phyloP scores from a whole-genome alignment of 2,113 vertebrate genomes.

The Collichthys lucidus region DNA sequence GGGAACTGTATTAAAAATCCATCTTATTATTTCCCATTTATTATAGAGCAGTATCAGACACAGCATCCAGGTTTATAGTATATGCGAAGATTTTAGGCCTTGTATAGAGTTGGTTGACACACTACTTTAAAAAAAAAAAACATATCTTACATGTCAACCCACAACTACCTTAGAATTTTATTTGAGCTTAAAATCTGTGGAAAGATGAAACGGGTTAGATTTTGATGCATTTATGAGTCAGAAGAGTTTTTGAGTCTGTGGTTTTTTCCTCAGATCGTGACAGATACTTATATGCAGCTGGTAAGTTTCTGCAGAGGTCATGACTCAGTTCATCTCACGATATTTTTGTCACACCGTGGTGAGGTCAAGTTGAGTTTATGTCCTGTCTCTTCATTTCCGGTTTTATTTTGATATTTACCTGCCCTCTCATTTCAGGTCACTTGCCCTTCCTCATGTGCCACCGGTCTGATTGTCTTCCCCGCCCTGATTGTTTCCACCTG shows the following conservation, averaged over 20 bases:
- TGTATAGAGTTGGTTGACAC: no score
- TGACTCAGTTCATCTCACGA: background rate
- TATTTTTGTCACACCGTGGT: no score
- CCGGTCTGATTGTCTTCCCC: no score
- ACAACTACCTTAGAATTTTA: background rate
- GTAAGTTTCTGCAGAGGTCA: background rate
- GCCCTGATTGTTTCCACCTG: no score
- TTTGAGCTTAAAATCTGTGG: background rate
- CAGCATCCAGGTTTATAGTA: background rate
- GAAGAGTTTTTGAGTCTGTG: conserved; percentile 25
- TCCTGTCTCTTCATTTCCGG: no score
- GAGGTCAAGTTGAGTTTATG: no score
- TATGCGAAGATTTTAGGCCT: background rate
- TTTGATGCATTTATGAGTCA: background rate
- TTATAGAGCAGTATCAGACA: background rate
- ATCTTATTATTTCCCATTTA: background rate
- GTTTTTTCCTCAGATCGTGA: background rate
- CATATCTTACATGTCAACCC: background rate
- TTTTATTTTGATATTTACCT: no score
- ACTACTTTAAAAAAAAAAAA: background rate
- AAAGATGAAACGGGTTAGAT: background rate
- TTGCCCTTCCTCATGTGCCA: no score
- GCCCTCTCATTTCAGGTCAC: no score
- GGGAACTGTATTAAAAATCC: background rate
- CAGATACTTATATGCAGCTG: background rate